A percentile compares a stretch with the other conserved stretches of the same genome.
Evolutionary conservation across 2,113 vertebrate species (phyloP).

Genomic region (Charina bottae): DNA sequence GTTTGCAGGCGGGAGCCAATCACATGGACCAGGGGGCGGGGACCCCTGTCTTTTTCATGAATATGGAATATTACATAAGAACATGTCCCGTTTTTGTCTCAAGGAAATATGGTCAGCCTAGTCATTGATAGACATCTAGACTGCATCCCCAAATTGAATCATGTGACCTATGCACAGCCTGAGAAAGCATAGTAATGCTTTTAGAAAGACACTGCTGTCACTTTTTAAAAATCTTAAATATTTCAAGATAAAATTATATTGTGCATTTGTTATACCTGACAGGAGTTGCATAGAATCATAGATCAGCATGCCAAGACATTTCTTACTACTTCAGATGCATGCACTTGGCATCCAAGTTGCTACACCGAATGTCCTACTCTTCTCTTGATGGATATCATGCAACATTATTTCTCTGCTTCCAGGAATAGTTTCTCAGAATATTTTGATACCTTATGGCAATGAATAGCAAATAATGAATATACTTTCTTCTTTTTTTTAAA

Average conservation of each 20-base stretch:
- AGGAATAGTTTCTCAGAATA: conserved; percentile 21
- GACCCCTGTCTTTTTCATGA: no score
- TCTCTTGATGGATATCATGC: not conserved
- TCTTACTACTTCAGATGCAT: not conserved
- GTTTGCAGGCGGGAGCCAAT: no score
- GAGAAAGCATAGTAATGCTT: not conserved
- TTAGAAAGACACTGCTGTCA: not conserved
- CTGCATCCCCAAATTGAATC: no score
- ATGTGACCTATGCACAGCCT: no score
- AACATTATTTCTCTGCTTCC: conserved; percentile 19
- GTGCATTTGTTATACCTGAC: no score
- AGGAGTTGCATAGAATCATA: no score
- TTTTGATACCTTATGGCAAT: not conserved
- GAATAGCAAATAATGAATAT: not conserved
- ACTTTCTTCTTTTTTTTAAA: conserved; percentile 8
- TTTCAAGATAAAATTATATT: no score
- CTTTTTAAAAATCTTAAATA: not conserved
- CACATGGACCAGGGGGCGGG: no score
- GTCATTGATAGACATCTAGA: no score
- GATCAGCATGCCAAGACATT: not conserved
- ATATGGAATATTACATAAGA: no score
- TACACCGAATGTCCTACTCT: not conserved
- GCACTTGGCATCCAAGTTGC: not conserved
- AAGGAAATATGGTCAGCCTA: no score
- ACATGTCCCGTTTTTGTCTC: no score